These are phyloP conservation scores for Apostichopus japonicus DNA, from an alignment of 35 echinoderm and acorn worm genomes.

Conservation along the genomic window DNA sequence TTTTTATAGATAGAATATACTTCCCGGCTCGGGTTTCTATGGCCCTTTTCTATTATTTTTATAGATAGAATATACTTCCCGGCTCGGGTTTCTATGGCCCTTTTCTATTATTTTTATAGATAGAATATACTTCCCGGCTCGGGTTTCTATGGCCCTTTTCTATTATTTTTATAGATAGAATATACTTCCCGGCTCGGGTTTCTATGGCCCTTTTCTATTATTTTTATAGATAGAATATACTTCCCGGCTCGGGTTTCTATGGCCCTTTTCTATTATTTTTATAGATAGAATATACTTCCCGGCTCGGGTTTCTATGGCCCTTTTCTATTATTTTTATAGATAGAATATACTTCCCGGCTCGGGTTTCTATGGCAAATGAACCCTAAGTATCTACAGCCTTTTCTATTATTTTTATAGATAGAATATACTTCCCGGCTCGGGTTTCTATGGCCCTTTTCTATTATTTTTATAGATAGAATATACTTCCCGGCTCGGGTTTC, in stretches of 20 bases:
- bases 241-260: slow-evolving; percentile 88
- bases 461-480: slow-evolving; percentile 86
- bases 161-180: slow-evolving; percentile 79
- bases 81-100: slow-evolving; percentile 96
- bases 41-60: slow-evolving; percentile 75
- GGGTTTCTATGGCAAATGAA: slow-evolving; percentile 99
- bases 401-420: slow-evolving; percentile 77
- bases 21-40: slow-evolving; percentile 88
- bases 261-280: slow-evolving; percentile 75
- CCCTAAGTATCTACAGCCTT: too few species aligned
- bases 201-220: slow-evolving; percentile 89
- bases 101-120: slow-evolving; percentile 75
- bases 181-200: slow-evolving; percentile 90
- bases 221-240: slow-evolving; percentile 88
- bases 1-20: slow-evolving; percentile 88
- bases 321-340: slow-evolving; percentile 75
- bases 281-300: slow-evolving; percentile 91
- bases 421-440: slow-evolving; percentile 88
- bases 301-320: slow-evolving; percentile 96
- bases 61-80: slow-evolving; percentile 91
- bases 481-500: slow-evolving; percentile 82
- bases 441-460: slow-evolving; percentile 98
- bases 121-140: slow-evolving; percentile 85
- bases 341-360: slow-evolving; percentile 85
- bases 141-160: slow-evolving; percentile 98